These are phyloP conservation scores for Gallinago stenura DNA, from an alignment of 2,797 vertebrate genomes.

Conservation along the genomic window DNA sequence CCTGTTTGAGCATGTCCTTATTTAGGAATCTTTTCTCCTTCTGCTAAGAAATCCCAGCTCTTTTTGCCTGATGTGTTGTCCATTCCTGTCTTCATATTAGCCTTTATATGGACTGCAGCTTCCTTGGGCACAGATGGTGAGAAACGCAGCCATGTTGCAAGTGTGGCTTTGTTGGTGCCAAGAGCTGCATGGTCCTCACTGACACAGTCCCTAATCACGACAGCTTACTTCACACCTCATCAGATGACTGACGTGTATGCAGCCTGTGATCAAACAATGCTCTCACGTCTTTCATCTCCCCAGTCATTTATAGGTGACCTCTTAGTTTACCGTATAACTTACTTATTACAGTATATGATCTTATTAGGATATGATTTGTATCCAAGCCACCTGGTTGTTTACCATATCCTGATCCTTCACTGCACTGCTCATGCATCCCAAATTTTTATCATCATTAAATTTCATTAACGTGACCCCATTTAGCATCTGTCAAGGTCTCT, in stretches of 20 bases:
- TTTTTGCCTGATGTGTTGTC: not conserved
- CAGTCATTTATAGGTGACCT: not conserved
- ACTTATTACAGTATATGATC: not conserved
- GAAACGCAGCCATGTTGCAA: not conserved
- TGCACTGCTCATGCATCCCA: not conserved
- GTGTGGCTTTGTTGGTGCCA: not conserved
- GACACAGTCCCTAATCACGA: not conserved
- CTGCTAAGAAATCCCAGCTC: not conserved
- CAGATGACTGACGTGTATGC: not conserved
- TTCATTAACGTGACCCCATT: not conserved
- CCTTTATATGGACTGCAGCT: not conserved
- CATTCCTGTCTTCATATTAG: rapidly evolving
- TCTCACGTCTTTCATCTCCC: not conserved
- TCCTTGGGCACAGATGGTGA: not conserved
- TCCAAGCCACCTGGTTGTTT: not conserved
- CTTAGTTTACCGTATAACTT: not conserved
- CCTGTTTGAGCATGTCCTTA: not conserved
- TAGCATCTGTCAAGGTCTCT: not conserved
- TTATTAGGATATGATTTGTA: not conserved
- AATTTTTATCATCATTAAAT: not conserved
- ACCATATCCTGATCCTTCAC: not conserved
- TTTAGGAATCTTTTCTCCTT: not conserved
- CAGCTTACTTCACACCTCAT: not conserved
- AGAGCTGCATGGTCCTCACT: not conserved
- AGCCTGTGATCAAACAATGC: not conserved